Evolutionary conservation across 2,113 vertebrate species (phyloP), one percentile per base, ranked within the genome.

Genomic region (Protobothrops mucrosquamatus): DNA sequence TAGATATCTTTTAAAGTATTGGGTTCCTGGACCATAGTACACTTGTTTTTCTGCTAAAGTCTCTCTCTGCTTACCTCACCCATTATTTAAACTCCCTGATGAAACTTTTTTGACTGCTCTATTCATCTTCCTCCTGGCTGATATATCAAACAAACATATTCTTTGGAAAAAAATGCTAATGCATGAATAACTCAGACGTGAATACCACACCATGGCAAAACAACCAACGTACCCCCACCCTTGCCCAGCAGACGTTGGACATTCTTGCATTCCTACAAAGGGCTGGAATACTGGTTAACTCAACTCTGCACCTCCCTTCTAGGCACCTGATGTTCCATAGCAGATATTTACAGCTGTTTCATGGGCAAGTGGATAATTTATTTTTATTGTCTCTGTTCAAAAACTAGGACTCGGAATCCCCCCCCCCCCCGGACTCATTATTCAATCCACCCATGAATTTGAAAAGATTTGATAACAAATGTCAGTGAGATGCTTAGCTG

Each of bases 71-170:
- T 56, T 64, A 56, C 64, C 92, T 93, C 92, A 86, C 74, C 64
- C 88, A 90, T 3, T 90, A 89, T 93, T 93, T 90, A 61, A 81
- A 93, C 55, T 89, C 88, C 22, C 43, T 15, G 5, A 22, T 89
- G 61, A 92, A 92, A 61, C 46, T 81, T 43, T 43, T 24, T 74
- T 48, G 52, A 52, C 87, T 54, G 10, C 6, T 43, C 88, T 85
- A 93, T 93, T 93, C 52, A 56, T 90, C 88, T 93, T 93, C 92
- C 43, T 85, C 88, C 46, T 90, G 74, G 88, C 92, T 61, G 92
- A 89, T 54, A 89, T 57, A 81, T 92, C 61, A 92, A 92, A 89
- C 87, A 92, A 92, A 89, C 61, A 81, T 46, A 61, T 56, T 39
- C n/a, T n/a, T 56, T 57, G 88, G 88, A 93, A 93, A 89, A 89